Conservation (phyloP, 2,113 vertebrate species). For the Anoura caudifer region DNA sequence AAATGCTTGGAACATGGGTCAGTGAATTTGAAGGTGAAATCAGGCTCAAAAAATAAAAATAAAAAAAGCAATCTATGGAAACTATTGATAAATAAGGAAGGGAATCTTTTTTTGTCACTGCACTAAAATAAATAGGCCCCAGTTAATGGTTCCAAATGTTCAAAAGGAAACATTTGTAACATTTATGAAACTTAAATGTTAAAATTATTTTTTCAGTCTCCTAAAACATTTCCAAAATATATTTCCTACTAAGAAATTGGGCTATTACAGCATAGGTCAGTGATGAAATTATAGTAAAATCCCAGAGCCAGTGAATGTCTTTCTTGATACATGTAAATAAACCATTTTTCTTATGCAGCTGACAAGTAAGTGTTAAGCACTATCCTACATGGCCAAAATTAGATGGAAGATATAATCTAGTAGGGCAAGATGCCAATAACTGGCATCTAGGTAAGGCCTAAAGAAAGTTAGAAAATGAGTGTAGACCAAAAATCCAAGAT, state of each 20-base stretch:
- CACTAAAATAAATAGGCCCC: slow-evolving; percentile 50
- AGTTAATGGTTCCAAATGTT: slow-evolving; percentile 10
- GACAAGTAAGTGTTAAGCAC: neutral
- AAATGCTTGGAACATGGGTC: slow-evolving; percentile 54
- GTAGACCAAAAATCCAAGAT: neutral
- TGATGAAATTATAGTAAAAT: slow-evolving; percentile 18
- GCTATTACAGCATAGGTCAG: neutral
- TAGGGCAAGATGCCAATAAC: neutral
- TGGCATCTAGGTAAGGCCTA: neutral
- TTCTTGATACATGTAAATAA: slow-evolving; percentile 24
- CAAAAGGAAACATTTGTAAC: slow-evolving; percentile 24
- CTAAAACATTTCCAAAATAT: slow-evolving; percentile 35
- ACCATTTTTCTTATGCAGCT: slow-evolving; percentile 7
- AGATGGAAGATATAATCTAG: neutral
- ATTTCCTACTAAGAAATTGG: slow-evolving; percentile 21
- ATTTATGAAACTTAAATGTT: neutral
- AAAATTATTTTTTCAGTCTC: slow-evolving; percentile 39
- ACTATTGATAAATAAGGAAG: slow-evolving; percentile 4
- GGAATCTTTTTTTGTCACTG: neutral
- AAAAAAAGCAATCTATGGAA: slow-evolving; percentile 17
- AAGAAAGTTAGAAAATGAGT: neutral
- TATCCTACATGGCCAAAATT: neutral
- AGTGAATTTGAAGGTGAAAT: slow-evolving; percentile 74
- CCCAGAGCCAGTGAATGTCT: neutral
- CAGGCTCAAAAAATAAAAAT: slow-evolving; percentile 15